Percentiles rank a stretch among this genome's conserved stretches.
phyloP scores from a whole-genome alignment of 2,797 vertebrate species.

The Microctenopoma lineatum region DNA sequence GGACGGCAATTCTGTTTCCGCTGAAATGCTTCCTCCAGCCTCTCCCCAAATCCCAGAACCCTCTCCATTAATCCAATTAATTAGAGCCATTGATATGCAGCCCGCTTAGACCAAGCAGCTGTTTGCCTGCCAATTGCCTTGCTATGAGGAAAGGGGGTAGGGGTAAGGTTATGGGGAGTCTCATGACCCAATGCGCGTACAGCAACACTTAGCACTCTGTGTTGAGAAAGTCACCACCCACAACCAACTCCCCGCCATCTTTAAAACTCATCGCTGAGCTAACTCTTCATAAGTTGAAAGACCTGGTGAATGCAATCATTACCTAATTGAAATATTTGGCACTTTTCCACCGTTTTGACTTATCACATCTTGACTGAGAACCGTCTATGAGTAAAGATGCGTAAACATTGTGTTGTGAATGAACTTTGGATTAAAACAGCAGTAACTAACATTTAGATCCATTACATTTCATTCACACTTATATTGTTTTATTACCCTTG shows the following conservation, averaged over 20 bases:
- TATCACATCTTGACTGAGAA: constrained; percentile 11
- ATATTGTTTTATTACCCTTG: constrained; percentile 61
- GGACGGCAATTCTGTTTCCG: constrained; percentile 91
- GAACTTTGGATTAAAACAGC: constrained; percentile 24
- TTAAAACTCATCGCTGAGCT: constrained; percentile 41
- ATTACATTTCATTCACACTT: constrained; percentile 61
- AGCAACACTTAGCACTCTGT: constrained; percentile 58
- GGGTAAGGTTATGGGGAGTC: constrained; percentile 57
- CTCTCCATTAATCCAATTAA: constrained; percentile 99
- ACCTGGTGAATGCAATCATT: constrained; percentile 49
- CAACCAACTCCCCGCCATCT: constrained; percentile 27
- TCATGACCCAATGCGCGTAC: constrained; percentile 59
- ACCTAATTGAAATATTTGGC: constrained; percentile 44
- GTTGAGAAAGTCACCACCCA: constrained; percentile 56
- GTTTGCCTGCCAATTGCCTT: constrained; percentile 87
- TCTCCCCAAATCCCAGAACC: constrained; percentile 91
- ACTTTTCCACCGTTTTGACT: constrained; percentile 47
- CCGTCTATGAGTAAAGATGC: constrained; percentile 9
- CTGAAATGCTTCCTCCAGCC: constrained; percentile 90
- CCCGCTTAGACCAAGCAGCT: constrained; percentile 89
- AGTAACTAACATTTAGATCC: constrained; percentile 62
- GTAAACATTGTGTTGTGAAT: constrained; percentile 18
- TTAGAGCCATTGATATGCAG: constrained; percentile 92
- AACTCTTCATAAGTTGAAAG: constrained; percentile 47
- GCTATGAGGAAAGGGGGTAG: constrained; percentile 41